Conservation (phyloP, 1,140 invertebrate species). For the Armadillidium nasatum region DNA sequence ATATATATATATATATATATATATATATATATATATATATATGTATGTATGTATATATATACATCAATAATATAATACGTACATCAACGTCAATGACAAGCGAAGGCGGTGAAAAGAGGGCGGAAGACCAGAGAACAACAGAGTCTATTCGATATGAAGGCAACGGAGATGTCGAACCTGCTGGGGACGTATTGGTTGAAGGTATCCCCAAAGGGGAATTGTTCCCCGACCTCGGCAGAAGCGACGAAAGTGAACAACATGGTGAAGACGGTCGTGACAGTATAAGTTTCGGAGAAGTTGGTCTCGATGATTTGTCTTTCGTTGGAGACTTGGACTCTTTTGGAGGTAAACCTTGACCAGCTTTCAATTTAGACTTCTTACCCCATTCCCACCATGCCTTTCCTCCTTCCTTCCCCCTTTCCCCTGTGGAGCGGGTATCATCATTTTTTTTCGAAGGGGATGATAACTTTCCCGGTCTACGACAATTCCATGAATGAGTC, state of each 20-base stretch:
- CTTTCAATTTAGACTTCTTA: background rate
- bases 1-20: slow-evolving; percentile 15
- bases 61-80: background rate
- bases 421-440: background rate
- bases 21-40: slow-evolving; percentile 14
- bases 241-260: background rate
- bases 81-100: background rate
- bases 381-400: background rate
- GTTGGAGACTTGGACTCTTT: background rate
- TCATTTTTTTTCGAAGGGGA: background rate
- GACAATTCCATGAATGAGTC: background rate
- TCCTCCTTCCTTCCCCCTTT: background rate
- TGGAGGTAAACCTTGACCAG: background rate
- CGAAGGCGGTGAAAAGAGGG: background rate
- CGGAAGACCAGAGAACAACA: background rate
- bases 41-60: slow-evolving; percentile 3
- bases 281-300: background rate
- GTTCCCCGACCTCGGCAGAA: background rate
- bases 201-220: background rate
- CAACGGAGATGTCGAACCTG: background rate
- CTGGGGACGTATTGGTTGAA: background rate
- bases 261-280: background rate
- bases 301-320: background rate
- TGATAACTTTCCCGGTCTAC: background rate
- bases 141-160: background rate